These are phyloP conservation scores for Drosophila demipolita DNA, from an alignment of 2,888 invertebrate genomes.

Conservation along the genomic window DNA sequence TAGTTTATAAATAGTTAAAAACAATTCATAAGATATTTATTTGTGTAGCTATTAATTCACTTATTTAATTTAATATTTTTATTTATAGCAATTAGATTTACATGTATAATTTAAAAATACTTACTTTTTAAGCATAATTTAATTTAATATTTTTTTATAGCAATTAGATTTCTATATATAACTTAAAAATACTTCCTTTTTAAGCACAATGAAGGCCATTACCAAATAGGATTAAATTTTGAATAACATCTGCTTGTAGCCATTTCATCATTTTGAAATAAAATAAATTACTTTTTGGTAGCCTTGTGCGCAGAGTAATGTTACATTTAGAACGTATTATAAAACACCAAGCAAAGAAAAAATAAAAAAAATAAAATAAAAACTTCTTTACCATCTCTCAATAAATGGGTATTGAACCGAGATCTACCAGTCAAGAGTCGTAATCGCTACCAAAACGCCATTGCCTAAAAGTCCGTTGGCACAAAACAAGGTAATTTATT, in stretches of 20 bases:
- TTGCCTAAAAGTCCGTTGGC: fast-evolving
- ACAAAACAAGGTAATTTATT: fast-evolving
- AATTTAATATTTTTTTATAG: no score
- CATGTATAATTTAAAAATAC: neutral
- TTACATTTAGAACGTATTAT: neutral
- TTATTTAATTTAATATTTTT: neutral
- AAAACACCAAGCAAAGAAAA: neutral
- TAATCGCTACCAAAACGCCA: neutral
- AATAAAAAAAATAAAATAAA: neutral
- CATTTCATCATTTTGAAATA: neutral
- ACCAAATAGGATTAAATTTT: neutral
- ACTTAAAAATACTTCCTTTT: no score
- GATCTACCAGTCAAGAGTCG: neutral
- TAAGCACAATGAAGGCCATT: neutral
- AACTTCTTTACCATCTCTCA: neutral
- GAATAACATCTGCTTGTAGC: neutral
- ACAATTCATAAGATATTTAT: neutral
- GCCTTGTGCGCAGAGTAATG: neutral
- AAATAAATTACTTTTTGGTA: neutral
- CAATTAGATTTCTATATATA: no score
- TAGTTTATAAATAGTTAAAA: neutral
- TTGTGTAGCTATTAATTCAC: neutral
- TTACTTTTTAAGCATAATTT: no score
- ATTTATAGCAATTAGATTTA: neutral
- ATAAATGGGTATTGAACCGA: neutral